Conservation (phyloP, 2,888 invertebrate species). For the Reticulitermes lucifugus region DNA sequence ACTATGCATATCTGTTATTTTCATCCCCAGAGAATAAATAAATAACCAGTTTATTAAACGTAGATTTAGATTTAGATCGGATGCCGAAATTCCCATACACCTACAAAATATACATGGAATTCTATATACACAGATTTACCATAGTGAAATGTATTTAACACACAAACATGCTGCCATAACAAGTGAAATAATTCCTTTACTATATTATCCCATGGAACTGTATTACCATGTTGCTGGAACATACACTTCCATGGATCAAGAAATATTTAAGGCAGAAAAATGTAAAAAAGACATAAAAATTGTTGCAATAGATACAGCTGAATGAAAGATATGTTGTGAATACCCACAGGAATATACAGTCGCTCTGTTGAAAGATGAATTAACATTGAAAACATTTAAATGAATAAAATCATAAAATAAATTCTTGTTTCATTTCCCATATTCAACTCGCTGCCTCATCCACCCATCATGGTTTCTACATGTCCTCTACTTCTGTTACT, state of each 20-base stretch:
- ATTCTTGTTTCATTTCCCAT: neutral
- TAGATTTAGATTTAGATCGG: neutral
- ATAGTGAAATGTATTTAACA: neutral
- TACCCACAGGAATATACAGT: constrained; percentile 19
- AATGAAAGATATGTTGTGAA: constrained; percentile 23
- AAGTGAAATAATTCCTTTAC: neutral
- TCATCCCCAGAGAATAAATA: constrained; percentile 31
- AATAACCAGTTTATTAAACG: neutral
- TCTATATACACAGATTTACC: neutral
- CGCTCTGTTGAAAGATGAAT: constrained; percentile 35
- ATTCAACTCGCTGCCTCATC: too few species aligned
- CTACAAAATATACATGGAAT: neutral
- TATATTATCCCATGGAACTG: neutral
- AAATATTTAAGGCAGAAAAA: neutral
- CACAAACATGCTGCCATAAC: constrained; percentile 14
- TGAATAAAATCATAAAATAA: neutral
- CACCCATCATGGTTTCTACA: too few species aligned
- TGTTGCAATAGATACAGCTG: neutral
- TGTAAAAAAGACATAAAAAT: neutral
- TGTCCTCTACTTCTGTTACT: too few species aligned
- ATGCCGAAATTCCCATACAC: neutral
- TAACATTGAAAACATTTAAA: constrained; percentile 32
- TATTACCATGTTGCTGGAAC: neutral
- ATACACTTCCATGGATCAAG: neutral
- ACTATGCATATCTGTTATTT: constrained; percentile 48